A percentile compares a stretch with the other conserved stretches of the same genome.
phyloP scores from a whole-genome alignment of 2,888 invertebrate genomes.

The Polymixis lichenea region DNA sequence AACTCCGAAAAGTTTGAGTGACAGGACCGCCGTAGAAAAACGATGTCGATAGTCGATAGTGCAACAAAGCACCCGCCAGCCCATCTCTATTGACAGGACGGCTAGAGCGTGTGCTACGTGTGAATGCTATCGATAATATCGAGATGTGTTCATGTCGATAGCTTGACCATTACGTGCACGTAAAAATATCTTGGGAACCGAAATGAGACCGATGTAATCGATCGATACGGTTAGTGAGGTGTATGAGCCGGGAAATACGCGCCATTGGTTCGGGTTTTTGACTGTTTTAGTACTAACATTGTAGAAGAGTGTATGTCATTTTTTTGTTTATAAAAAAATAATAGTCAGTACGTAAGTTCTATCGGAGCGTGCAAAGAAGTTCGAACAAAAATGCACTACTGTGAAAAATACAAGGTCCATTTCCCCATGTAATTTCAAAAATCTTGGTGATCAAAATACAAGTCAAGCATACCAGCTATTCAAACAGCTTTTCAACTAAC shows the following conservation, averaged over 20 bases:
- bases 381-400: neutral
- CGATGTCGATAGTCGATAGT: conserved; percentile 87
- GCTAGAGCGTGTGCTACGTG: conserved; percentile 89
- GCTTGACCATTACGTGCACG: conserved; percentile 85
- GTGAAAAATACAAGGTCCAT: neutral
- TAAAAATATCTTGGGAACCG: conserved; percentile 80
- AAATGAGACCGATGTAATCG: conserved; percentile 79
- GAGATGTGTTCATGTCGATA: conserved; percentile 85
- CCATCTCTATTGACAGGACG: conserved; percentile 86
- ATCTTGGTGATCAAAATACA: neutral
- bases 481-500: neutral
- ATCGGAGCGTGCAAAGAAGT: neutral
- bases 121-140: conserved; percentile 89
- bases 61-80: conserved; percentile 87
- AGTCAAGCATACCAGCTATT: neutral
- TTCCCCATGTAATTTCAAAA: neutral
- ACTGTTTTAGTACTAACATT: neutral
- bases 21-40: conserved; percentile 89
- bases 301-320: neutral
- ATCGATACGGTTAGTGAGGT: conserved; percentile 63
- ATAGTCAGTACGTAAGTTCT: neutral
- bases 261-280: conserved; percentile 25
- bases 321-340: neutral
- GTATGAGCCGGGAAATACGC: conserved; percentile 49
- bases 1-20: conserved; percentile 87